Conservation (phyloP, 2,888 invertebrate species). For the Lasioglossum oenotherae region DNA sequence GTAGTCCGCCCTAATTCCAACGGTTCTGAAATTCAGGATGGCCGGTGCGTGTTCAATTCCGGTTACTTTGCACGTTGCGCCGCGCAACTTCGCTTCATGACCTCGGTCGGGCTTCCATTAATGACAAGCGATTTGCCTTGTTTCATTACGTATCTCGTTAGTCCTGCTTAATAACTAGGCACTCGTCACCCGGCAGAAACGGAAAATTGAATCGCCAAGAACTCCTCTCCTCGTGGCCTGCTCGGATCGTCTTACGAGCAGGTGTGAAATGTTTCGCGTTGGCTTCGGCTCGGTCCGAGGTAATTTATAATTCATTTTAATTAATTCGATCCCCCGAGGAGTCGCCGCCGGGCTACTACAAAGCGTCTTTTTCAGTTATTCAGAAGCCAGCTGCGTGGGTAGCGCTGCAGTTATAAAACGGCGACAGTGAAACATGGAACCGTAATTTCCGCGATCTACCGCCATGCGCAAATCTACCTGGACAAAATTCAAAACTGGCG, state of each 20-base stretch:
- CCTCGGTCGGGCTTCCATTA: slow-evolving; percentile 19
- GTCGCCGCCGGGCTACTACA: not conserved
- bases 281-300: not conserved
- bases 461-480: not conserved
- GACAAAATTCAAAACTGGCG: not conserved
- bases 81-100: not conserved
- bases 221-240: not conserved
- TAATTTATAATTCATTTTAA: slow-evolving; percentile 14
- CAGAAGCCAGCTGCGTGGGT: not conserved
- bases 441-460: not conserved
- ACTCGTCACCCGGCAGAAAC: not conserved
- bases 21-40: not conserved
- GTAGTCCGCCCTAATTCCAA: not conserved
- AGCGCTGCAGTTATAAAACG: not conserved
- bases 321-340: slow-evolving; percentile 8
- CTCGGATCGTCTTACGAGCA: not conserved
- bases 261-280: not conserved
- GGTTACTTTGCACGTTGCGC: not conserved
- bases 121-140: slow-evolving; percentile 41
- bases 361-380: slow-evolving; percentile 9
- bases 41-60: slow-evolving; percentile 10
- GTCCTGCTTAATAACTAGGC: not conserved
- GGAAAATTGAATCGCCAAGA: slow-evolving; percentile 17
- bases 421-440: not conserved
- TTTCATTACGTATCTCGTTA: slow-evolving; percentile 48